Base-by-base conservation (phyloP, 2,113 vertebrate genomes). In the Syrrhaptes paradoxus region DNA sequence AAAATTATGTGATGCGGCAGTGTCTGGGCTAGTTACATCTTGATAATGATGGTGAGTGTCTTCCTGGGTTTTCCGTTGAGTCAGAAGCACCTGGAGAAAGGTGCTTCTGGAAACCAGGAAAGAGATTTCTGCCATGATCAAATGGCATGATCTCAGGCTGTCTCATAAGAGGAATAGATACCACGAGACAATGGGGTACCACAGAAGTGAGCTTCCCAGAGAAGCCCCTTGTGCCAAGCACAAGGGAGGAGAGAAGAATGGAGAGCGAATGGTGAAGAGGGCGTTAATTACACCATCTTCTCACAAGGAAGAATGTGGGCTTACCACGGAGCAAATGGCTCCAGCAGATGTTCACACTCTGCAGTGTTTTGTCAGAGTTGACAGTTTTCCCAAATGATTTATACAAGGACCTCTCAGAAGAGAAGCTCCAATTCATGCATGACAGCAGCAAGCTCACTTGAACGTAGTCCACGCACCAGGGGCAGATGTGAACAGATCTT, bases 1-100 rank as follows among this genome's bases (percentile, higher is more conserved):
- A 66, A 81, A 95, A 49, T 18, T 2, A 19, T 51, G 52, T 49
- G 94, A 89, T 84, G 68, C 8, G 3, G 72, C 3, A 1, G 29
- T 78, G 91, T 75, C 93, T 96, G 86, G 91, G 73, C 95, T 95
- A 94, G 94, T 93, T 93, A 63, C 38, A 87, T 92, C 94, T 95
- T 89, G 95, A 90, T 96, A 89, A 91, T 91, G 73, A 71, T 61
- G 38, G 70, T 2, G 26, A 46, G 34, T 95, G 76, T 65, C 76
- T 95, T 93, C 52, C 84, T 81, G 76, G 89, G 66, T 14, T 95
- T 95, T 93, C 91, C 46, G 1, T 85, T 96, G 95, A 94, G 49
- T 95, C 91, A 95, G 93, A 93, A 89, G 13, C 65, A 89, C 91
- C 94, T 82, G 80, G 80, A 48, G 80, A 78, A 92, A 95, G 36